Evolutionary conservation across 1,140 invertebrate genomes (phyloP), one percentile per base, ranked within the genome.

Genomic region (Brachionus plicatilis): DNA sequence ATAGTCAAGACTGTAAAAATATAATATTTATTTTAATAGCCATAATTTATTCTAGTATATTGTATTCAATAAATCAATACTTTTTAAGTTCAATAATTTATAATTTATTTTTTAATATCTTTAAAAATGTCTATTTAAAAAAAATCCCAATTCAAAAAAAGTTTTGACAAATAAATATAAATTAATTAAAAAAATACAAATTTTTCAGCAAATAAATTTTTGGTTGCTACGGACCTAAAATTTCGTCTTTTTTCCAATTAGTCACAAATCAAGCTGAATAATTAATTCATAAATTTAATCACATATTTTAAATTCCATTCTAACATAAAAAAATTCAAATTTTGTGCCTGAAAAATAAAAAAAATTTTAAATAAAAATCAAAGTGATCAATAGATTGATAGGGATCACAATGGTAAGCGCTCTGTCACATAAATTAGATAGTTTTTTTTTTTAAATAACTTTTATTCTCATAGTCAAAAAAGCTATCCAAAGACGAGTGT

Each of bases 401-500:
- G 9, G 20, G 17, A 24, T 9, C 17, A 24, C 8, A 20, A 60
- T 60, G 53, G 53, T 60, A 60, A 60, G 47, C 47, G 14, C 47
- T 14, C 33, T 1, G 0, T 0, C 5, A 47, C 14, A 47, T 12
- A 47, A 20, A 60, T 60, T 20, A 56, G 53, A 56, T 56, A 56
- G 8, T 20, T 60, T 60, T 60, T 6, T n/a, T 53, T 60, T 60
- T 60, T 20, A 20, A 20, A 17, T 56, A 56, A 20, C 8, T 60
- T n/a, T 45, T 56, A 41, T 47, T 14, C 24, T 50, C 9, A 14
- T 45, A 82, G 24, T 27, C 56, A 33, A 72, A 75, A 41, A 76
- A 14, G 9, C 11, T 3, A 2, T 20, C 41, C 33, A 84, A 75
- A 33, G 83, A 72, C 33, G 95, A 96, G 90, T 92, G 93, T 85